Conservation (phyloP, 2,797 vertebrate species). For the Aphelocoma californica region DNA sequence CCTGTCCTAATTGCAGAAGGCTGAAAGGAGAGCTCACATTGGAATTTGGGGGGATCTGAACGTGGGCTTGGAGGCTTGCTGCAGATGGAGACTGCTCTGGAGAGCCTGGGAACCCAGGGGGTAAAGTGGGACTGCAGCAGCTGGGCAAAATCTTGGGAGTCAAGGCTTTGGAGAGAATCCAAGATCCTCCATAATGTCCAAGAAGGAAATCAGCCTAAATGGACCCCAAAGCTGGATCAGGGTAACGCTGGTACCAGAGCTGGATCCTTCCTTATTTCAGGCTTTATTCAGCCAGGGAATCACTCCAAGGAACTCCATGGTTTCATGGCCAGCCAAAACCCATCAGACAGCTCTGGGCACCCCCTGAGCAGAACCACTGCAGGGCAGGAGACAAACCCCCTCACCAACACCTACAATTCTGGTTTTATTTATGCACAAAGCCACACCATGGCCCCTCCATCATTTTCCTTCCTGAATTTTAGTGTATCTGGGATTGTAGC, state of each 20-base stretch:
- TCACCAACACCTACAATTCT: background rate
- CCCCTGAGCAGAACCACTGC: background rate
- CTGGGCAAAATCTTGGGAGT: background rate
- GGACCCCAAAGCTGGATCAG: background rate
- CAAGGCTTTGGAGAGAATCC: background rate
- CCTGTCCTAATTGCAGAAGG: accelerated
- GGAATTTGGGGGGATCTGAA: background rate
- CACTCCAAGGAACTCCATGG: background rate
- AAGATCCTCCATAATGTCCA: too few relatives aligned
- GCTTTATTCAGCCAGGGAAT: background rate
- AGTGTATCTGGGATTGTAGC: background rate
- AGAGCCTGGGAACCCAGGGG: background rate
- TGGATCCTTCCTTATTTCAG: background rate
- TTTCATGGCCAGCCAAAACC: background rate
- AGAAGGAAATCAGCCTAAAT: background rate
- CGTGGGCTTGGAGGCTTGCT: accelerated
- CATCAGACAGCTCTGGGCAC: background rate
- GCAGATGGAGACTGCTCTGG: background rate
- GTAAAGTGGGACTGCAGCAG: background rate
- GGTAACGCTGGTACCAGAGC: accelerated
- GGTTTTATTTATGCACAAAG: background rate
- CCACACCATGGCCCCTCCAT: too few relatives aligned
- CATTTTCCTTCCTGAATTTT: background rate
- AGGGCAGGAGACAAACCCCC: background rate
- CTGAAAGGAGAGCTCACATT: background rate